Base-by-base conservation (phyloP, 2,113 vertebrate species). In the Spermophilus dauricus region DNA sequence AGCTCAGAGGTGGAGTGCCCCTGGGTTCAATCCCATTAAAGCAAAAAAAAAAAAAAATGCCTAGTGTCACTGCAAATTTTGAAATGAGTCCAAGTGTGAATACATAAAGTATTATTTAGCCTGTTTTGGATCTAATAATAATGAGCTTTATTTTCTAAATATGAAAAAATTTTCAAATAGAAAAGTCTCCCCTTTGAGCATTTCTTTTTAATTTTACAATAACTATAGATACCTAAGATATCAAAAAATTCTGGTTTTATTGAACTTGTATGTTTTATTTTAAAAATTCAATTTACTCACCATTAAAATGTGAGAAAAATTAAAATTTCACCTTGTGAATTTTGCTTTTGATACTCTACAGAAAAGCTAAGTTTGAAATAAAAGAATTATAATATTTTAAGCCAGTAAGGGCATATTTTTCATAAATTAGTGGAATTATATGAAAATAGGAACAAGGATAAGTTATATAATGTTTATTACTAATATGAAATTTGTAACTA, bases 111-210 rank as follows among this genome's bases (percentile, higher is more conserved):
- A 51, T 91, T 80, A 77, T 76, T 82, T 89, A 81, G 51, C 45
- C 53, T 53, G 78, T 53, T 80, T 93, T 77, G n/a, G 48, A 81
- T 39, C 61, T 96, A 95, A 95, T 95, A 89, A 39, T 72, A 89
- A 61, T 97, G 45, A 95, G 84, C 75, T 93, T 80, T 86, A 70
- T 95, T 93, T 96, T 91, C 45, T 93, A 91, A 93, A 67, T 12
- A 72, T 89, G 22, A 39, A 58, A 95, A 97, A n/a, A 2, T 73
- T 89, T 94, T 92, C 42, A 91, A 84, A 24, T 80, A 84, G 65
- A 81, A 91, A 89, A 9, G 2, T 32, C 34, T 77, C 45, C 56
- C 77, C 42, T 97, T 94, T 89, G 53, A 91, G 34, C 73, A 76
- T 10, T 22, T 94, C 39, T 56, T 94, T 88, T 77, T 72, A 72